A percentile compares a stretch with the other conserved stretches of the same genome.
Conservation (phyloP, 1,140 invertebrate species). For the Drosophila gunungcola region DNA sequence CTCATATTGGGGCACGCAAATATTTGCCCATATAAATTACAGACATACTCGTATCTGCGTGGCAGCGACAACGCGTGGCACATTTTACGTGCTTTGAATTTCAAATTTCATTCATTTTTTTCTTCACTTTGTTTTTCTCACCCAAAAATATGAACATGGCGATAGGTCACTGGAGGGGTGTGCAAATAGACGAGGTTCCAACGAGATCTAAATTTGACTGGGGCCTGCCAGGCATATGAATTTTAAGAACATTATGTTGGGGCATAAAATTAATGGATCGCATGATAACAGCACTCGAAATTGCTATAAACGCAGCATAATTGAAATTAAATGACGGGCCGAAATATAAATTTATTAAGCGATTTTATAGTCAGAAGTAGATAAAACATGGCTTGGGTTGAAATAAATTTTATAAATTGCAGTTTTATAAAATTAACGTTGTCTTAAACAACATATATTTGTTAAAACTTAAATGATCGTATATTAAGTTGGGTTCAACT, state of each 20-base stretch:
- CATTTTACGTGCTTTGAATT: slow-evolving; percentile 69
- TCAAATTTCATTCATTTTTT: slow-evolving; percentile 58
- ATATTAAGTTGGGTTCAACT: no score
- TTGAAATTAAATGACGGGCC: slow-evolving; percentile 21
- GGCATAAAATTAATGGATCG: slow-evolving; percentile 42
- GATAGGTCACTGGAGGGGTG: slow-evolving; percentile 12
- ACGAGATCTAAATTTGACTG: slow-evolving; percentile 30
- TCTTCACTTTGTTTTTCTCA: slow-evolving; percentile 29
- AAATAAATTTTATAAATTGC: neutral
- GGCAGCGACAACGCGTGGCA: slow-evolving; percentile 46
- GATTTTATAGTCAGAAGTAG: neutral
- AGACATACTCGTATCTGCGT: slow-evolving; percentile 59
- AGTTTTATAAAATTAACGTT: no score
- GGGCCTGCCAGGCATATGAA: slow-evolving; percentile 8
- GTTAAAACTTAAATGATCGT: neutral
- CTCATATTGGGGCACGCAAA: slow-evolving; percentile 53
- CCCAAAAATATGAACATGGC: slow-evolving; percentile 40
- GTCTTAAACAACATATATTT: no score
- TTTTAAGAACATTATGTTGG: slow-evolving; percentile 10
- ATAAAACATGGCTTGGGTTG: neutral
- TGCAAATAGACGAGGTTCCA: slow-evolving; percentile 29
- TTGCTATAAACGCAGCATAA: slow-evolving; percentile 21
- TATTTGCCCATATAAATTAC: slow-evolving; percentile 80
- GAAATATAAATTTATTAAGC: slow-evolving; percentile 6
- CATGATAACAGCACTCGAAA: slow-evolving; percentile 14